These are phyloP conservation scores for Calyptomena viridis DNA, from an alignment of 2,113 vertebrate species.

Conservation along the genomic window DNA sequence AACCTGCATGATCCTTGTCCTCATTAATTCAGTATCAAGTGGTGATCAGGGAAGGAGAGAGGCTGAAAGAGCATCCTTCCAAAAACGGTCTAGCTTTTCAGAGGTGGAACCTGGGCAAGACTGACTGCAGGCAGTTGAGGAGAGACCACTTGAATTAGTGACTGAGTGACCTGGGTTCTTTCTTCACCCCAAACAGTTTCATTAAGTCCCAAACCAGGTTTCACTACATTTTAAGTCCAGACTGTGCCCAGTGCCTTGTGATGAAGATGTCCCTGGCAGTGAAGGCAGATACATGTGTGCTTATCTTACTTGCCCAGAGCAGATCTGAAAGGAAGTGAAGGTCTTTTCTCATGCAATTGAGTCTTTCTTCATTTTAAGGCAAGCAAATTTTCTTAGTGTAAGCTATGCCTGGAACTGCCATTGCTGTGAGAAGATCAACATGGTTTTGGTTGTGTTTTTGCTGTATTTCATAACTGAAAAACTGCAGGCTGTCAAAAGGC, in stretches of 20 bases:
- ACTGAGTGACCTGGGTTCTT: neutral
- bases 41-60: neutral
- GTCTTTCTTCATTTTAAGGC: neutral
- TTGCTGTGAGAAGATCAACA: neutral
- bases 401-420: neutral
- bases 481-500: neutral
- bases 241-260: neutral
- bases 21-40: neutral
- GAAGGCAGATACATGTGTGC: neutral
- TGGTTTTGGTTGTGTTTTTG: neutral
- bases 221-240: neutral
- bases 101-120: neutral
- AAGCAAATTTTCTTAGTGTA: neutral
- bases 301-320: neutral
- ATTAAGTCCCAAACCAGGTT: neutral
- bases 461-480: neutral
- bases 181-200: neutral
- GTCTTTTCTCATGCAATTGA: neutral
- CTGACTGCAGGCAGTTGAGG: neutral
- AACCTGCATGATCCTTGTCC: neutral
- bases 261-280: neutral
- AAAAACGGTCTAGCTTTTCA: neutral
- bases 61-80: neutral
- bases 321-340: neutral
- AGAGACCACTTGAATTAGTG: neutral